Percentiles rank a stretch among this genome's conserved stretches.
Evolutionary conservation across 2,888 invertebrate genomes (phyloP).

Genomic region (Cephalotes varians): DNA sequence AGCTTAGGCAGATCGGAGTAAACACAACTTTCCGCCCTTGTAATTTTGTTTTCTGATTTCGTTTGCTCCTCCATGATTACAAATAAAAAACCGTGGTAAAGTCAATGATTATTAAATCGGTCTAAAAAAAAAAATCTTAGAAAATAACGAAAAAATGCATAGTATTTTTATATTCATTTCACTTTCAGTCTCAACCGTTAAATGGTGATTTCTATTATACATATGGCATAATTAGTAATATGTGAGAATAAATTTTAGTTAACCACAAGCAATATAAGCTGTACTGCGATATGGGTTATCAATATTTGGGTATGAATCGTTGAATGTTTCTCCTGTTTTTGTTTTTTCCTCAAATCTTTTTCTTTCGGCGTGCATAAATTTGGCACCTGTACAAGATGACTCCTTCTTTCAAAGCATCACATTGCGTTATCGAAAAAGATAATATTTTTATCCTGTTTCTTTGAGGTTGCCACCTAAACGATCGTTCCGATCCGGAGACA

Average conservation of each 20-base stretch:
- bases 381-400: slow-evolving; percentile 68
- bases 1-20: slow-evolving; percentile 25
- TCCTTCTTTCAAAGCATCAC: not conserved
- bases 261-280: slow-evolving; percentile 13
- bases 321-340: not conserved
- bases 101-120: too few species aligned
- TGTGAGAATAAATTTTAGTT: slow-evolving; percentile 20
- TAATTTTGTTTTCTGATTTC: slow-evolving; percentile 11
- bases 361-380: slow-evolving; percentile 43
- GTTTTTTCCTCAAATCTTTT: slow-evolving; percentile 2
- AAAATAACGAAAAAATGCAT: not conserved
- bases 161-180: not conserved
- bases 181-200: slow-evolving; percentile 1
- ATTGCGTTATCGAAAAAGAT: slow-evolving; percentile 17
- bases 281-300: slow-evolving; percentile 15
- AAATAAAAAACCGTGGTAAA: not conserved
- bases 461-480: too few species aligned
- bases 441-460: not conserved
- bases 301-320: not conserved
- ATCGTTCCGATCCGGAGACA: too few species aligned
- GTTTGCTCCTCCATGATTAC: not conserved
- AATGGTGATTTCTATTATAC: slow-evolving; percentile 5
- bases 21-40: not conserved
- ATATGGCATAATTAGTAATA: not conserved
- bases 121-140: too few species aligned